Evolutionary conservation across 2,797 vertebrate genomes (phyloP), one percentile per base, ranked within the genome.

Genomic region (Dicrostonyx torquatus): DNA sequence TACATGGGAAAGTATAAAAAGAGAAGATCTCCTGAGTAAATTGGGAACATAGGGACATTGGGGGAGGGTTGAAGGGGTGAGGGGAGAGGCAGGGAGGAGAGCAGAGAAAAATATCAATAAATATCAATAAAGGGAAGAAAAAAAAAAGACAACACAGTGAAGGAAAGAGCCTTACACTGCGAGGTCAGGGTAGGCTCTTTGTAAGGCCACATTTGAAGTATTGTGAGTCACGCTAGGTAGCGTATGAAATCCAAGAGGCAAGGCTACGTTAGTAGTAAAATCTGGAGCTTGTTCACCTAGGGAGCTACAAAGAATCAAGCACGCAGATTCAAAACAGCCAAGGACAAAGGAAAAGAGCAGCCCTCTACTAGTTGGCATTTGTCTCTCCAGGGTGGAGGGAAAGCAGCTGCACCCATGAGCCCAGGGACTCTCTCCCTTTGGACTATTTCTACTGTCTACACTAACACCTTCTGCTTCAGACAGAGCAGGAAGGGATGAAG

Each of bases 371-470:
- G 45, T 84, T 90, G 92, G 94, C 58, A 90, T 2, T 31, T 66
- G 48, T 72, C 90, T 94, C 84, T 95, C 34, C 70, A 62, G 72
- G 26, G 55, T 31, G 34, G 29, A 40, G 43, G 37, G 43, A 55
- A 70, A 43, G 55, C 70, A 93, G 60, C 55, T 68, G 77, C 15
- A 77, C 77, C 68, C 85, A 91, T 11, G 48, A 94, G 24, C 90
- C 29, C 92, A 89, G 58, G n/a, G 14, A 82, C 45, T 20, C 73
- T 64, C 60, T 62, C 13, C n/a, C 20, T 24, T 89, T 85, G 58
- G 95, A 93, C 82, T 91, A 94, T 96, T 89, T 95, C 70, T 93
- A 0, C 50, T 83, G 48, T 92, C 91, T 90, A 87, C 80, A 94
- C n/a, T 53, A 72, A 84, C 79, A 73, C 48, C 77, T 95, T 72